Conservation (phyloP, 2,113 vertebrate species). For the Heptranchias perlo region DNA sequence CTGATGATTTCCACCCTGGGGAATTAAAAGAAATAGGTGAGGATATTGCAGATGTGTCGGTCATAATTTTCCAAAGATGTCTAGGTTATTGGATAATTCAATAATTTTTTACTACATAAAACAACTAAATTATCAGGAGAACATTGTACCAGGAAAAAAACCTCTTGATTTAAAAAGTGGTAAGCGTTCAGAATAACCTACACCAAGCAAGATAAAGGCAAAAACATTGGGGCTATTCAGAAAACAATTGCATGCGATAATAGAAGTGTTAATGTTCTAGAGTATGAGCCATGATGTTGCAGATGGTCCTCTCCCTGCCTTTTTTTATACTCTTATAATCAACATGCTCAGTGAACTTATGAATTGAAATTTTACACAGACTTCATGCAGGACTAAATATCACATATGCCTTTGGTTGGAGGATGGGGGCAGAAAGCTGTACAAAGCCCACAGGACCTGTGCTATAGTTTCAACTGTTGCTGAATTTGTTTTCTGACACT, state of each 20-base stretch:
- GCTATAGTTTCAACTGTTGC: neutral
- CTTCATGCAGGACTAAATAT: neutral
- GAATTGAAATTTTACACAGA: neutral
- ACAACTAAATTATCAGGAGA: neutral
- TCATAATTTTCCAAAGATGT: neutral
- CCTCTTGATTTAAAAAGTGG: neutral
- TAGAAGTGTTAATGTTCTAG: neutral
- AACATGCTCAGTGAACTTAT: neutral
- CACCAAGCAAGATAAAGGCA: neutral
- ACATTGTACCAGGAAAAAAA: neutral
- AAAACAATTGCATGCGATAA: neutral
- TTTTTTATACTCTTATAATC: neutral
- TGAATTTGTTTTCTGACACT: neutral
- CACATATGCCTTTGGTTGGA: neutral
- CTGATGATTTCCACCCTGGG: neutral
- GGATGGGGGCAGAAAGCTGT: neutral
- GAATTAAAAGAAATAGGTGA: neutral
- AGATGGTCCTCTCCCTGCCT: neutral
- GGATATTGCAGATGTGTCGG: neutral
- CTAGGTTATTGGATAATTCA: neutral
- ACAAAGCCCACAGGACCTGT: neutral
- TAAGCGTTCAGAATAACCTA: neutral
- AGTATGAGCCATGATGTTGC: neutral
- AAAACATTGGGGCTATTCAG: neutral
- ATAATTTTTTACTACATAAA: neutral